These are phyloP conservation scores for Archips crataeganus DNA, from an alignment of 2,888 invertebrate species.

Conservation along the genomic window DNA sequence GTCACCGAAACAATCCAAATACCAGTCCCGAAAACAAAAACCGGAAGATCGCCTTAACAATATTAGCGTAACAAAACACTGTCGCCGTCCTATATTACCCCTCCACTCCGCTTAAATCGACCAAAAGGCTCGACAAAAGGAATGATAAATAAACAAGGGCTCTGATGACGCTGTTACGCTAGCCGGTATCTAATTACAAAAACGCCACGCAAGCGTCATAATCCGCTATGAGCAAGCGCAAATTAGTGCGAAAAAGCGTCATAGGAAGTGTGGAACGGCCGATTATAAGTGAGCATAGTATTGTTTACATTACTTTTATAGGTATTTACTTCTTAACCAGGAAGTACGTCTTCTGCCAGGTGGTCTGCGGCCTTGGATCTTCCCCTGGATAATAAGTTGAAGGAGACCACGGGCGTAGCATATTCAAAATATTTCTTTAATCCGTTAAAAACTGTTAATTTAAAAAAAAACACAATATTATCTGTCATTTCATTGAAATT, in stretches of 20 bases:
- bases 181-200: slow-evolving; percentile 16
- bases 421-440: no score
- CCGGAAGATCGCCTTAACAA: neutral
- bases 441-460: no score
- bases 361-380: no score
- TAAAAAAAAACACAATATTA: no score
- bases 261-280: neutral
- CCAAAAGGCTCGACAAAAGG: slow-evolving; percentile 12
- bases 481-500: no score
- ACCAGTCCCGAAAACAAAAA: neutral
- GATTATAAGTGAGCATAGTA: neutral
- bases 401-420: no score
- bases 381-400: no score
- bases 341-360: no score
- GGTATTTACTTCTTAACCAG: no score
- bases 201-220: slow-evolving; percentile 17
- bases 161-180: neutral
- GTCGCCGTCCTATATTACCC: neutral
- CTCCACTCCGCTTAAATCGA: neutral
- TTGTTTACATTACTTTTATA: neutral
- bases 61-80: neutral
- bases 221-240: slow-evolving; percentile 7
- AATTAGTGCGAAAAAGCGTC: slow-evolving; percentile 16
- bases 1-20: neutral
- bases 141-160: slow-evolving; percentile 16